Evolutionary conservation across 2,797 vertebrate species (phyloP), one percentile per base, ranked within the genome.

Genomic region (Adrianichthys oophorus): DNA sequence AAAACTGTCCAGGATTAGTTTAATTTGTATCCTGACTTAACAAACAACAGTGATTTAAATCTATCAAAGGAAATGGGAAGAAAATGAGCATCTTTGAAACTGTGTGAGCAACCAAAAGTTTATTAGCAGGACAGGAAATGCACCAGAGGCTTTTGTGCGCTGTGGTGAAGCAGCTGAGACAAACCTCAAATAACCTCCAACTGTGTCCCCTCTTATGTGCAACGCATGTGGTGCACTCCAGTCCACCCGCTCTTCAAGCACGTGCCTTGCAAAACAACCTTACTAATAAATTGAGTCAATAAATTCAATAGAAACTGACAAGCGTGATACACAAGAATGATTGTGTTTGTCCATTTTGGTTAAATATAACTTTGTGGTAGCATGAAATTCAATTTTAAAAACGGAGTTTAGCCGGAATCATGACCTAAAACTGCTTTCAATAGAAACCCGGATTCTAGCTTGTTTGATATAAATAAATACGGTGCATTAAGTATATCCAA

Each of bases 141-240:
- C 68, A 68, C 51, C 61, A 19, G 59, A 70, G 59, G 55, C 41
- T 53, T 64, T 74, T 55, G 79, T 74, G 66, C 84, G 77, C 76
- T 46, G 76, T 72, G 43, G 70, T 5, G 29, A 64, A 79, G 69
- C 80, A 84, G 81, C 80, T 85, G 85, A 80, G 65, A 42, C 52
- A 62, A 80, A 71, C 77, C 76, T 80, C 70, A 63, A 37, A 65
- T 75, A 65, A 80, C 77, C 81, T 75, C 43, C 43, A 63, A 74
- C 49, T 43, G 54, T 74, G 65, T 62, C 59, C 37, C 52, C 77
- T 32, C 47, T 42, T 54, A 49, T 46, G 66, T 63, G 68, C 62
- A 50, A 52, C 46, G 48, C 40, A 53, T 43, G 51, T 44, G 61
- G 59, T 59, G 49, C 43, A 49, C 16, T 54, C 50, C 17, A 21